Evolutionary conservation across 1,140 invertebrate species (phyloP), one percentile per base, ranked within the genome.

Genomic region (Sitophilus oryzae): DNA sequence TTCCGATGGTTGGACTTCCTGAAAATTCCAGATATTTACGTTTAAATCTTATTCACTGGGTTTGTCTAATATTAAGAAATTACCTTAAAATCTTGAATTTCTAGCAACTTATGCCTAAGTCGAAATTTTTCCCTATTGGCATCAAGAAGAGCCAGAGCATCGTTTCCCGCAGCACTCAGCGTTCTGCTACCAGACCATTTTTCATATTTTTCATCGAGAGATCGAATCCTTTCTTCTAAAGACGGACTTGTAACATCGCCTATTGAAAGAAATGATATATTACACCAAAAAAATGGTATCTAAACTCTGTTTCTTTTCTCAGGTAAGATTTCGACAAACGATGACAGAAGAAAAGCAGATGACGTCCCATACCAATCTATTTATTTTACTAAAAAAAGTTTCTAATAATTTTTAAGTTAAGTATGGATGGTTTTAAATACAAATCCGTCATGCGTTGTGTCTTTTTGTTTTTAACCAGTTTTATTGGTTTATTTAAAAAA

Each of bases 131-230:
- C 78, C 19, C 71, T 68, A 2, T 74, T 68, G 1, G 77, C 74
- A 58, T 81, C 79, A 10, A 85, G 65, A 70, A 81, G 78, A 37
- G 80, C 72, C 62, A 78, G 60, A 8, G 77, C 71, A 11, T 81
- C 79, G 21, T 76, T 73, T 20, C 82, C 80, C 9, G 81, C 80
- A 8, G 74, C 73, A 58, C 75, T 77, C 0, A 79, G 55, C 5
- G 79, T 75, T 42, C 82, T 68, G 6, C 77, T 80, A 6, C 87
- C 87, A 9, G 85, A 89, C 89, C 91, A 93, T 52, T 88, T 87
- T 71, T 93, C 89, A 65, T 91, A 93, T 68, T 91, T 93, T 71
- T 95, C 93, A 73, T 96, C 93, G 11, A 97, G 76, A 6, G 80
- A 82, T 71, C 51, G 54, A 36, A 98, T 89, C 51, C 93, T 76